Evolutionary conservation across 2,888 invertebrate species (phyloP), one percentile per base, ranked within the genome.

Genomic region (Cantharis nigra): DNA sequence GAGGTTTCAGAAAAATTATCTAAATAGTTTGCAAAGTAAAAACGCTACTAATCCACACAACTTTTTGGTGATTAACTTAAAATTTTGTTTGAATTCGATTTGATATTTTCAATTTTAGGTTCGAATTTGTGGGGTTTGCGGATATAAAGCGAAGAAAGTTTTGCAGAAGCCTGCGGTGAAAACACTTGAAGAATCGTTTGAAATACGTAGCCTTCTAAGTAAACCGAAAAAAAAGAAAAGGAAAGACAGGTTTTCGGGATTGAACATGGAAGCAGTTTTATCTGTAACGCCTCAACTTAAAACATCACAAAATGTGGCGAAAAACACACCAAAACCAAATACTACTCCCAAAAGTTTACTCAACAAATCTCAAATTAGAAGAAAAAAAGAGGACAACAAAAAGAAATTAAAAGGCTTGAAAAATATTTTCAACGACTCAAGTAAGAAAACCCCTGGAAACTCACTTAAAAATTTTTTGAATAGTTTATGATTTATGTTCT

Each of bases 171-270:
- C 79, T n/a, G n/a, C 28, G 16, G 11, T 18, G 16, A 9, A 14
- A 23, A 63, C 10, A 20, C 28, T 14, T 33, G 14, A 20, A 13
- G 13, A 72, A 26, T 7, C 49, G 2, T 9, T 49, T 49, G 49
- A 33, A 13, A 3, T 3, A 11, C 9, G 20, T 26, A 10, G 9
- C 9, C n/a, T 33, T n/a, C 23, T 23, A 33, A 49, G 28, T 18
- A 49, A 16, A 72, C 83, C 80, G 26, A 86, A 85, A 70, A 87
- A 85, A 71, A 89, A 85, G 77, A 87, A 82, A 69, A 84, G 81
- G 14, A 89, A 85, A 79, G 89, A 90, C 78, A 88, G 85, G 82
- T 89, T 87, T 72, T 88, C 89, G 74, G 90, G 90, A 64, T 85
- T 90, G 70, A 88, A 87, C 77, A 49, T 82, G 79, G 79, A 79